Percentiles rank a stretch among this genome's conserved stretches.
Evolutionary conservation across 53 echinoderm and acorn worm genomes (phyloP).

Genomic region (Hippasteria phrygiana): DNA sequence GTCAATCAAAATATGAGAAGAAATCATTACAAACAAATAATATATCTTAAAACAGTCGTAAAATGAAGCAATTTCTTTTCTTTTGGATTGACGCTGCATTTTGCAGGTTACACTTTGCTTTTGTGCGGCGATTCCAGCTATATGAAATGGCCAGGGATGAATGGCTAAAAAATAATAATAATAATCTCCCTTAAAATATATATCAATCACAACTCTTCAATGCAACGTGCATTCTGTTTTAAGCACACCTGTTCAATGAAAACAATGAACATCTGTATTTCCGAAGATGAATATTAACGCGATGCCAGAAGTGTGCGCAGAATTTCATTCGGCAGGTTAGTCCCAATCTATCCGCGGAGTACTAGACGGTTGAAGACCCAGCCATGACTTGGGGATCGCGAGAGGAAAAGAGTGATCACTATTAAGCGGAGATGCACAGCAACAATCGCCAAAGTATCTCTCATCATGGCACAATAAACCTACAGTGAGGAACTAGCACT

Average conservation of each 20-base stretch:
- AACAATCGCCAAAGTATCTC: conserved; percentile 36
- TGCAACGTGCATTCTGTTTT: too few species aligned
- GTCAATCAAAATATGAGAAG: conserved; percentile 13
- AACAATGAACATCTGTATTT: neutral
- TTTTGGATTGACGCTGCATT: too few species aligned
- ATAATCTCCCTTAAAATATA: too few species aligned
- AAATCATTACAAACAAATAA: neutral
- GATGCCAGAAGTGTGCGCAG: neutral
- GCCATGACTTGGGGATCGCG: neutral
- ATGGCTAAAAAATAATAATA: too few species aligned
- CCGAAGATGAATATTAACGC: neutral
- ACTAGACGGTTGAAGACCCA: neutral
- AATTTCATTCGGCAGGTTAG: neutral
- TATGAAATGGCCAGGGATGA: too few species aligned
- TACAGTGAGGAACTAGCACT: conserved; percentile 35
- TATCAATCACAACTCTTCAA: too few species aligned
- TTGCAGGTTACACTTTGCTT: too few species aligned
- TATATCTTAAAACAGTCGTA: too few species aligned
- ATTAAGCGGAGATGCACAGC: too few species aligned
- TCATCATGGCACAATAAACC: conserved; percentile 62
- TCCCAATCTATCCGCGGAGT: neutral
- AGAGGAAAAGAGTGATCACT: too few species aligned
- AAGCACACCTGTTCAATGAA: neutral
- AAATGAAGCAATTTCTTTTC: too few species aligned
- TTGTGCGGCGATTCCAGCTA: too few species aligned